phyloP scores from a whole-genome alignment of 2,888 invertebrate genomes.

The Branchipolynoe longqiensis region DNA sequence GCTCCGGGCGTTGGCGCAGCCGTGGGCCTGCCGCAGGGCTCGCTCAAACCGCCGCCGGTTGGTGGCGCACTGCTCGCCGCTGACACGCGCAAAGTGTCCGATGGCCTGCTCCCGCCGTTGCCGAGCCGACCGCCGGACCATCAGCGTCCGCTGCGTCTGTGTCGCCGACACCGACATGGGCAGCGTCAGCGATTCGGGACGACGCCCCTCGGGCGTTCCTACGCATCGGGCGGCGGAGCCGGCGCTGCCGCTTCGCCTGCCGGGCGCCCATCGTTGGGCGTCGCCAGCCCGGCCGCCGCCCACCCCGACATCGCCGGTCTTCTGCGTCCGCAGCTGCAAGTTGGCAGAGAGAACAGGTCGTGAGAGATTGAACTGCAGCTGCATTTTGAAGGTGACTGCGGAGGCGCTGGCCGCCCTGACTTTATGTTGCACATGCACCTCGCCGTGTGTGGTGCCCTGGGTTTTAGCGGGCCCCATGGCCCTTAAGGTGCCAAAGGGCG shows the following conservation, averaged over 20 bases:
- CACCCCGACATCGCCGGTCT: neutral
- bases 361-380: constrained; percentile 42
- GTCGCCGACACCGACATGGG: constrained; percentile 12
- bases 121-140: neutral
- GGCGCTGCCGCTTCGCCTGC: neutral
- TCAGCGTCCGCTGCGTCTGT: constrained; percentile 24
- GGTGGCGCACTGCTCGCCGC: constrained; percentile 22
- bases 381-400: constrained; percentile 34
- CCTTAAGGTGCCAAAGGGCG: constrained; percentile 37
- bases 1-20: neutral
- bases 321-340: neutral
- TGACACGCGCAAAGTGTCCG: neutral
- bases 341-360: constrained; percentile 33
- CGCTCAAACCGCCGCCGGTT: constrained; percentile 10
- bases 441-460: neutral
- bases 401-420: constrained; percentile 1
- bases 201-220: neutral
- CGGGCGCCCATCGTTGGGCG: neutral
- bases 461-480: neutral
- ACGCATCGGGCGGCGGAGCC: neutral
- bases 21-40: neutral
- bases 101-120: neutral
- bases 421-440: neutral
- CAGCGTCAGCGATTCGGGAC: neutral
- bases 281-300: neutral